Conservation (phyloP, 2,888 invertebrate species). For the Liposcelis brunnea region DNA sequence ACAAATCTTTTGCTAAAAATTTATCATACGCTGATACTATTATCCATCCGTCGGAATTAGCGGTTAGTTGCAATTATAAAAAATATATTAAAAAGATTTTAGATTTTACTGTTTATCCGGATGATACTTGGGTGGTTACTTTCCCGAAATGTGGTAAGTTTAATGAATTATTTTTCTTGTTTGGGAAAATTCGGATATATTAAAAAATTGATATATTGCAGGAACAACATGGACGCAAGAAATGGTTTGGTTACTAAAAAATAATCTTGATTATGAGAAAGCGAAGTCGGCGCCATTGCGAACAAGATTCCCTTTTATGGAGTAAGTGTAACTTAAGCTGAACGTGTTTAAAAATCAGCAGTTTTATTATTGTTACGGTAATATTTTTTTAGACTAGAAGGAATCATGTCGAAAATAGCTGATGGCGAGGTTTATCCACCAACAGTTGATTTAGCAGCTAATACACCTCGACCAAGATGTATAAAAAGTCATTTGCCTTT, state of each 20-base stretch:
- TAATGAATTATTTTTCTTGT: not conserved
- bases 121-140: conserved; percentile 25
- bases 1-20: conserved; percentile 6
- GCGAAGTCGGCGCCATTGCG: conserved; percentile 18
- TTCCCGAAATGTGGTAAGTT: conserved; percentile 25
- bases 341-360: not conserved
- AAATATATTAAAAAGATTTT: conserved; percentile 19
- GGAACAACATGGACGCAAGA: conserved; percentile 17
- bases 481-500: conserved; percentile 20
- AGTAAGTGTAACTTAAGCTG: too few relatives aligned
- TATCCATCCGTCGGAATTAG: conserved; percentile 17
- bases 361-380: not conserved
- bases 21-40: conserved; percentile 12
- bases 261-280: conserved; percentile 19
- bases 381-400: conserved; percentile 8
- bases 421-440: not conserved
- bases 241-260: conserved; percentile 17
- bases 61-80: conserved; percentile 18
- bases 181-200: not conserved
- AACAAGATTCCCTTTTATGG: conserved; percentile 21
- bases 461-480: conserved; percentile 16
- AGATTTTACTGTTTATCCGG: conserved; percentile 22
- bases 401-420: not conserved
- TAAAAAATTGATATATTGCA: conserved; percentile 12
- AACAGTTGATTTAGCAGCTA: conserved; percentile 8